A percentile compares a stretch with the other conserved stretches of the same genome.
These are phyloP conservation scores for Octodon degus DNA, from an alignment of 2,113 vertebrate species.

Conservation along the genomic window DNA sequence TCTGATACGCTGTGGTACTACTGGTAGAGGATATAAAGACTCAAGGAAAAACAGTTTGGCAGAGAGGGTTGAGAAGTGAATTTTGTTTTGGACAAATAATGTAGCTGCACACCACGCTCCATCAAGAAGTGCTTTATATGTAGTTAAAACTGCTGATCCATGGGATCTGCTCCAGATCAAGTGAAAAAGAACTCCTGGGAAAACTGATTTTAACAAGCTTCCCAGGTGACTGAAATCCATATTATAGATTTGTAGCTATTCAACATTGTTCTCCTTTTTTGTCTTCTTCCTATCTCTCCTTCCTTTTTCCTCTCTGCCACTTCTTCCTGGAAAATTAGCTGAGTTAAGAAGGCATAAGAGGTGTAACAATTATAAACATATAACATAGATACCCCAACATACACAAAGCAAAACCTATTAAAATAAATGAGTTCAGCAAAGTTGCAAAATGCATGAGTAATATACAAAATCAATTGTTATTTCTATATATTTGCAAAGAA, in stretches of 20 bases:
- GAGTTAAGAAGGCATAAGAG: background rate
- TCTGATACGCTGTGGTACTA: background rate
- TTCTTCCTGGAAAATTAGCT: constrained; percentile 20
- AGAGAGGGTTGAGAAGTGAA: background rate
- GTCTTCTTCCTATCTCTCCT: background rate
- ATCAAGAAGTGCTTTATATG: background rate
- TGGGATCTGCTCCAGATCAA: constrained; percentile 21
- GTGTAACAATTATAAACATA: background rate
- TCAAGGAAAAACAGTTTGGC: background rate
- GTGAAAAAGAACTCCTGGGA: background rate
- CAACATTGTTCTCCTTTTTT: background rate
- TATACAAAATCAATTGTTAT: background rate
- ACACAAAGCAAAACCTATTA: background rate
- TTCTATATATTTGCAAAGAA: background rate
- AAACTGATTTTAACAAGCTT: background rate
- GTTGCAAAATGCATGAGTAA: background rate
- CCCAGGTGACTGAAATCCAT: background rate
- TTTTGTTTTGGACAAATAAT: constrained; percentile 24
- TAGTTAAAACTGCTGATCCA: background rate
- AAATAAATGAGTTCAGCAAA: background rate
- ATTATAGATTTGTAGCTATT: background rate
- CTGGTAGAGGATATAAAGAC: constrained; percentile 25
- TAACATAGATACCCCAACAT: background rate
- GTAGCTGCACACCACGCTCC: background rate
- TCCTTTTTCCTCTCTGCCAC: background rate